phyloP scores from a whole-genome alignment of 2,113 vertebrate genomes.

The Corythaixoides concolor region DNA sequence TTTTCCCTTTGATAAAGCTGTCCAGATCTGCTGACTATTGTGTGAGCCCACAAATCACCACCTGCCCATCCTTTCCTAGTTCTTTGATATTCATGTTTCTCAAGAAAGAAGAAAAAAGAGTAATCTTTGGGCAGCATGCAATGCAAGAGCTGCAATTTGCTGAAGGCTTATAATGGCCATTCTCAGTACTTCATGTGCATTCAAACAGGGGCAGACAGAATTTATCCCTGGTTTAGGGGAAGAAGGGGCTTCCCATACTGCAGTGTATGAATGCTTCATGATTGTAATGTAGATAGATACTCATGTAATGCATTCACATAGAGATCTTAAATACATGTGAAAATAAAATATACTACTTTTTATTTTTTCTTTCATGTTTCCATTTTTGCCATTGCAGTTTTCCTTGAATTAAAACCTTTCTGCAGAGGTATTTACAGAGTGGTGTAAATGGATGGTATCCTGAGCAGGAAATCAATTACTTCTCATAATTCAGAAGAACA shows the following conservation, averaged over 20 bases:
- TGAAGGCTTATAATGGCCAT: neutral
- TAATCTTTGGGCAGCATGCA: neutral
- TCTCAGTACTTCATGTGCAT: neutral
- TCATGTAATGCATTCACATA: neutral
- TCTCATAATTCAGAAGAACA: neutral
- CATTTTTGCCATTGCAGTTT: neutral
- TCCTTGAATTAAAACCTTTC: neutral
- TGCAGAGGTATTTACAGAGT: neutral
- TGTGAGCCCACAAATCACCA: neutral
- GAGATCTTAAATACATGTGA: neutral
- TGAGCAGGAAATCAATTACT: neutral
- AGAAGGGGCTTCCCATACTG: neutral
- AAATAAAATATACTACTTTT: neutral
- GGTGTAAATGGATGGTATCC: neutral
- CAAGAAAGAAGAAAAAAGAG: neutral
- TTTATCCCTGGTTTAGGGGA: neutral
- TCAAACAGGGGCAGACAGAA: neutral
- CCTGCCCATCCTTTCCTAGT: neutral
- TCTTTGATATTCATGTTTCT: neutral
- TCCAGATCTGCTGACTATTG: neutral
- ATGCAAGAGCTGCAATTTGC: neutral
- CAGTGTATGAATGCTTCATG: neutral
- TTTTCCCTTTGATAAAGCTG: neutral
- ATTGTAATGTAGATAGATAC: neutral
- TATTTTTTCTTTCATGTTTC: neutral